A percentile compares a stretch with the other conserved stretches of the same genome.
phyloP scores from a whole-genome alignment of 2,797 vertebrate species.

The Centropyge bicolor region DNA sequence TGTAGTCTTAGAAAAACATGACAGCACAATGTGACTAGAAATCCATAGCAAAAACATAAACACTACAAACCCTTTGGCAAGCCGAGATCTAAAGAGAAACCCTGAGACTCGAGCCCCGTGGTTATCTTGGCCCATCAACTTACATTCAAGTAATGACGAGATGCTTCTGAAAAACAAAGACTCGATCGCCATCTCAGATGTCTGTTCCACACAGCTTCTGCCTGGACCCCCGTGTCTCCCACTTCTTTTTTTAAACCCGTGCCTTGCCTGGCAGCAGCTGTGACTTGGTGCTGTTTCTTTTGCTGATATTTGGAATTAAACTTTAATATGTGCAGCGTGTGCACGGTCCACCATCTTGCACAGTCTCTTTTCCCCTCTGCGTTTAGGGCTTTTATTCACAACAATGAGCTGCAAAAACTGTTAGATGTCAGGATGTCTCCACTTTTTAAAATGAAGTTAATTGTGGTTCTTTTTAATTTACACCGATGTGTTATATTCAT shows the following conservation, averaged over 20 bases:
- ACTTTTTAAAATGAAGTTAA: neutral
- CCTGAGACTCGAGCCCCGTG: constrained; percentile 1
- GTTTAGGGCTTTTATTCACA: neutral
- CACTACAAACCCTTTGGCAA: neutral
- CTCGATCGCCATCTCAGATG: constrained; percentile 26
- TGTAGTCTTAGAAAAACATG: constrained; percentile 14
- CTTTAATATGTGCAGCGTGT: constrained; percentile 33
- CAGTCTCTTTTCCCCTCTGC: neutral
- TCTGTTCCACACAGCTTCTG: constrained; percentile 38
- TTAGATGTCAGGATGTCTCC: neutral
- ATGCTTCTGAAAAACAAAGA: constrained; percentile 37
- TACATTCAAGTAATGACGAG: constrained; percentile 31
- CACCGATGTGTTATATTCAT: neutral
- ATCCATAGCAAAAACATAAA: constrained; percentile 26
- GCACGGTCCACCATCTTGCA: neutral
- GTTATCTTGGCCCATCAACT: constrained; percentile 30
- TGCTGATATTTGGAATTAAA: constrained; percentile 38
- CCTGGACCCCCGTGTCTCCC: constrained; percentile 14
- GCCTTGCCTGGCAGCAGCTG: constrained; percentile 36
- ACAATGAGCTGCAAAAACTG: neutral
- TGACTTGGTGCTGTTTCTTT: constrained; percentile 28
- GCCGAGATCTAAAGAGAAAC: constrained; percentile 10
- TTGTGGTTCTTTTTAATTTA: neutral
- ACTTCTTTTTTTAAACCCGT: constrained; percentile 19
- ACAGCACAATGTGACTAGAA: constrained; percentile 13